Evolutionary conservation across 2,113 vertebrate genomes (phyloP).

Genomic region (Dicerorhinus sumatrensis): DNA sequence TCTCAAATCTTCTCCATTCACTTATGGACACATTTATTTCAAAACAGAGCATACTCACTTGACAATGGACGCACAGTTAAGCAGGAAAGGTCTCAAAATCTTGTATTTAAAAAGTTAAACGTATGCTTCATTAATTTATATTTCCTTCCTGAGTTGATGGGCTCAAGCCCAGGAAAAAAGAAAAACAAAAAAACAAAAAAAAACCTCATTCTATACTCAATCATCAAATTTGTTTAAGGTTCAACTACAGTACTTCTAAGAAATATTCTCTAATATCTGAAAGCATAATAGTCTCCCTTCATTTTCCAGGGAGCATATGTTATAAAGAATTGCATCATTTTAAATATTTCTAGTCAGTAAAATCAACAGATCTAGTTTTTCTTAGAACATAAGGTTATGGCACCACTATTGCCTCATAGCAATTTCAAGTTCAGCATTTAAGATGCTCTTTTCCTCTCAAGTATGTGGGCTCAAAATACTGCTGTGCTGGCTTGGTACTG

Average conservation of each 20-base stretch:
- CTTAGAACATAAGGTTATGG: neutral
- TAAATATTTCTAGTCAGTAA: slow-evolving; percentile 30
- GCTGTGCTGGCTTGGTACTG: neutral
- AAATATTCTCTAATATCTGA: slow-evolving; percentile 43
- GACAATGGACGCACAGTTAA: slow-evolving; percentile 50
- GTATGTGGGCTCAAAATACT: neutral
- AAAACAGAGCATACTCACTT: slow-evolving; percentile 56
- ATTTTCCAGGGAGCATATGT: neutral
- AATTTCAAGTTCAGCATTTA: neutral
- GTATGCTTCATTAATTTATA: slow-evolving; percentile 46
- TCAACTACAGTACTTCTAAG: slow-evolving; percentile 23
- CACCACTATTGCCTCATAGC: neutral
- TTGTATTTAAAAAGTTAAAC: slow-evolving; percentile 54
- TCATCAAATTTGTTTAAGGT: slow-evolving; percentile 28
- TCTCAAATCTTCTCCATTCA: slow-evolving; percentile 52
- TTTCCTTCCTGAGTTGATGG: slow-evolving; percentile 47
- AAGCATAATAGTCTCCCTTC: neutral
- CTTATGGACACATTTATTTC: slow-evolving; percentile 58
- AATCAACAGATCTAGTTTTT: slow-evolving; percentile 29
- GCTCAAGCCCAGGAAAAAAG: slow-evolving; percentile 10
- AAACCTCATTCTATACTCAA: neutral
- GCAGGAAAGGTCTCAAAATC: slow-evolving; percentile 5
- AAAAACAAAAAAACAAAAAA: neutral
- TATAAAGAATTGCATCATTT: neutral
- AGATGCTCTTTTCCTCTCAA: neutral